Conservation (phyloP, 2,888 invertebrate genomes). For the Tetragonisca angustula region DNA sequence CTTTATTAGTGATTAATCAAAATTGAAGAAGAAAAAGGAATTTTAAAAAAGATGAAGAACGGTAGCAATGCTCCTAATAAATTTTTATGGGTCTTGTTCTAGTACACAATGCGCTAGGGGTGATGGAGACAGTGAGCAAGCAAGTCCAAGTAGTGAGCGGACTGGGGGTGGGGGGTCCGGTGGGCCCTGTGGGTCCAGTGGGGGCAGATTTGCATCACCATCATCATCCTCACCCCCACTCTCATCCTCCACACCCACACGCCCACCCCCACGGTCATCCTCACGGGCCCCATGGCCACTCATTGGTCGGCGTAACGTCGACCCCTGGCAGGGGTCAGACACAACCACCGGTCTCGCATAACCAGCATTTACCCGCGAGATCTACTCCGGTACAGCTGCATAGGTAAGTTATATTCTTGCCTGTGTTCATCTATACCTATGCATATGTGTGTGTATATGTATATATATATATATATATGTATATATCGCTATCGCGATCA, state of each 20-base stretch:
- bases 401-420: conserved; percentile 74
- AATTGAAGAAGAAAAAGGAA: background rate
- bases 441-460: conserved; percentile 2
- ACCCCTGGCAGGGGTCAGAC: conserved; percentile 80
- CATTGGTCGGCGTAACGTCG: conserved; percentile 79
- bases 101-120: conserved; percentile 82
- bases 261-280: conserved; percentile 76
- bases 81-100: conserved; percentile 69
- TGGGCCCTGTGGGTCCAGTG: conserved; percentile 80
- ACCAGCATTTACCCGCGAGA: conserved; percentile 82
- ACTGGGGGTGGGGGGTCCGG: conserved; percentile 82
- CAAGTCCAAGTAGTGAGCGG: conserved; percentile 83
- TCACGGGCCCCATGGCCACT: conserved; percentile 79
- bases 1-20: background rate
- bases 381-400: conserved; percentile 82
- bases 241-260: conserved; percentile 75
- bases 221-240: conserved; percentile 81
- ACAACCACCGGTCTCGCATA: conserved; percentile 80
- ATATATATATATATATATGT: background rate
- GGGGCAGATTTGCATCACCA: conserved; percentile 82
- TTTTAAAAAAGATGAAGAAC: background rate
- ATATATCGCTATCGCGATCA: conserved; percentile 6
- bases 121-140: conserved; percentile 83
- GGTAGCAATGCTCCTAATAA: conserved; percentile 4
- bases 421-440: background rate